These are phyloP conservation scores for Bettongia penicillata DNA, from an alignment of 2,113 vertebrate species.

Conservation along the genomic window DNA sequence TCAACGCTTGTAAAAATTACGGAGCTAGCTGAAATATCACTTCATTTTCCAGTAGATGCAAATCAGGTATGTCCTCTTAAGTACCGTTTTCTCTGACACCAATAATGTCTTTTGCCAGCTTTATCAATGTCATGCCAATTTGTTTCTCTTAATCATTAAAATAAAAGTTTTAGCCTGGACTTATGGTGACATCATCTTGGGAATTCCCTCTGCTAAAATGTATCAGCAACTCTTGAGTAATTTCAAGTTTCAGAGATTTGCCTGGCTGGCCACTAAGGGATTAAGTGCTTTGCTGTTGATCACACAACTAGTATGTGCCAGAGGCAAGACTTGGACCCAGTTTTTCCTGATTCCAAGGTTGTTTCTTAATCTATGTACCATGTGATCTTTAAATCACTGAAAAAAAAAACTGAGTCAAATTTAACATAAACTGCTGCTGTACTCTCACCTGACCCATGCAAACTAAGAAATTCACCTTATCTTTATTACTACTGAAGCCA, in stretches of 20 bases:
- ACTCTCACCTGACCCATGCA: background rate
- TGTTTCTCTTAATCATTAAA: background rate
- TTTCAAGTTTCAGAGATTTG: background rate
- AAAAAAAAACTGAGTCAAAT: background rate
- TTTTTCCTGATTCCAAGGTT: background rate
- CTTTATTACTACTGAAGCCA: background rate
- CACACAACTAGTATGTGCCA: background rate
- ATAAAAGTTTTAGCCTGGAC: background rate
- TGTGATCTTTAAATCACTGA: background rate
- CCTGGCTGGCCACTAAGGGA: background rate
- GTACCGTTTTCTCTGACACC: background rate
- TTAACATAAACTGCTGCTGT: background rate
- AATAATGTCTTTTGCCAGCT: background rate
- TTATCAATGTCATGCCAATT: constrained; percentile 2
- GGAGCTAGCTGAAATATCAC: background rate
- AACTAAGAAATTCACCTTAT: background rate
- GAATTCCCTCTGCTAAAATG: background rate
- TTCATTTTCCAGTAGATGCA: constrained; percentile 32
- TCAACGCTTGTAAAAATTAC: background rate
- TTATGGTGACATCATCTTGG: background rate
- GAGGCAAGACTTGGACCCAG: background rate
- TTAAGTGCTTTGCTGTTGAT: background rate
- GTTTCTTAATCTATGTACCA: background rate
- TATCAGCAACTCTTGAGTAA: background rate
- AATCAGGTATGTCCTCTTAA: background rate